A percentile compares a stretch with the other conserved stretches of the same genome.
Evolutionary conservation across 2,113 vertebrate species (phyloP).

Genomic region (Semnopithecus entellus): DNA sequence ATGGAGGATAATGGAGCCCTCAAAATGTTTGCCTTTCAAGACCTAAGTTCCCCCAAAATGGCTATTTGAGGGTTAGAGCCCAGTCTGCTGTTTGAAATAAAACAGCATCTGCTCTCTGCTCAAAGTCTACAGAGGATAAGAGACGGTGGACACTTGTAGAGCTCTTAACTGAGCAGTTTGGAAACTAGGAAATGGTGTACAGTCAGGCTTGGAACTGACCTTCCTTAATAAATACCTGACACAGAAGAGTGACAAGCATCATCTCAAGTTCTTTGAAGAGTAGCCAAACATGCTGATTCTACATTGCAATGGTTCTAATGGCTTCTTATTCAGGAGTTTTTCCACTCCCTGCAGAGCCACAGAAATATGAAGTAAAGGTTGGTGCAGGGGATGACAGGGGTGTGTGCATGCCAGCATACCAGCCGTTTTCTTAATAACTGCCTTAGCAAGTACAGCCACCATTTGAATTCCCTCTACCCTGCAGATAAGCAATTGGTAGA

Average conservation of each 20-base stretch:
- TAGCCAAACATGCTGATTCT: not conserved
- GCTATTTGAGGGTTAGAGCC: not conserved
- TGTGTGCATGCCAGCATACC: not conserved
- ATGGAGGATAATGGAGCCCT: not conserved
- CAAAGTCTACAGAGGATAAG: not conserved
- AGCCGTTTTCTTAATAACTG: not conserved
- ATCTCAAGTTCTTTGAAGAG: not conserved
- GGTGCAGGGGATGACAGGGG: not conserved
- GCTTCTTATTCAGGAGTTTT: not conserved
- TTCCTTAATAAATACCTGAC: slow-evolving; percentile 15
- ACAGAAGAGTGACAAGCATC: not conserved
- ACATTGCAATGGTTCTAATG: not conserved
- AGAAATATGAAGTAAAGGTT: not conserved
- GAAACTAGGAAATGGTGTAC: not conserved
- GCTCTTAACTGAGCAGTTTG: not conserved
- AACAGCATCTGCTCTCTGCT: not conserved
- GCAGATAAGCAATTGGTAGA: not conserved
- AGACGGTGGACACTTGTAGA: not conserved
- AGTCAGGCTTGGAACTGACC: not conserved
- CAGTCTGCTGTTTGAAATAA: not conserved
- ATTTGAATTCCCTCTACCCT: not conserved
- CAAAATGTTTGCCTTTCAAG: not conserved
- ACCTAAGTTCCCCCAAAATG: not conserved
- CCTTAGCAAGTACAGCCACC: not conserved
- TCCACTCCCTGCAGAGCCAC: not conserved